Base-by-base conservation (phyloP, 2,797 vertebrate species). In the Ibycter americanus region DNA sequence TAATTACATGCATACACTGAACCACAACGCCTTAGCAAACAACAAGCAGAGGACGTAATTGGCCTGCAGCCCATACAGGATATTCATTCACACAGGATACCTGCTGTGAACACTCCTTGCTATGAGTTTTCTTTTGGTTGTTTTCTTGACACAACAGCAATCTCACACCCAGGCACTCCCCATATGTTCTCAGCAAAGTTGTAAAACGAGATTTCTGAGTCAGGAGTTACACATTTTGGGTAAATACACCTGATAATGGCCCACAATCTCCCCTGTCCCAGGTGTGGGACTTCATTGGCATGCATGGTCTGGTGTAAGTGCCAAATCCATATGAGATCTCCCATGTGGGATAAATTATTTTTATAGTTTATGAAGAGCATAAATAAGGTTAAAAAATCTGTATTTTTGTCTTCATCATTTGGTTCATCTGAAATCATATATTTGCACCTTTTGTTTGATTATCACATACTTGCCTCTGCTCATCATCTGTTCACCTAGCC, bases 161-260 rank as follows among this genome's bases (percentile, higher is more conserved):
- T 72, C 66, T 62, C 76, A 90, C 97, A 94, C 95, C 94, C 87
- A 67, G 96, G 47, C 94, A 93, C 95, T 91, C 96, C 95, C 89
- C 42, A 15, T 76, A 86, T 84, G 82, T 92, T 91, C 82, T 92
- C 79, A 93, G 46, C 27, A 85, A 92, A 81, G 82, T 34, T 88
- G 92, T 96, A 94, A 90, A 96, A 93, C 23, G 4, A 91, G 87
- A 62, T 91, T 34, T 93, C 94, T 90, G 84, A 97, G 90, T 96
- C 94, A 97, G 59, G 40, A 91, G 51, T 92, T 94, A 85, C 51
- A 72, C 51, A 34, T 0, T 38, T 58, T 76, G 23, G 17, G 84
- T 95, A 94, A 93, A 94, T 72, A 92, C 66, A 93, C 36, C 62
- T 49, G 72, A 93, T 78, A 96, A 89, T 0, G 6, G 42, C 47